Evolutionary conservation across 2,797 vertebrate species (phyloP).

Genomic region (Alca torda): DNA sequence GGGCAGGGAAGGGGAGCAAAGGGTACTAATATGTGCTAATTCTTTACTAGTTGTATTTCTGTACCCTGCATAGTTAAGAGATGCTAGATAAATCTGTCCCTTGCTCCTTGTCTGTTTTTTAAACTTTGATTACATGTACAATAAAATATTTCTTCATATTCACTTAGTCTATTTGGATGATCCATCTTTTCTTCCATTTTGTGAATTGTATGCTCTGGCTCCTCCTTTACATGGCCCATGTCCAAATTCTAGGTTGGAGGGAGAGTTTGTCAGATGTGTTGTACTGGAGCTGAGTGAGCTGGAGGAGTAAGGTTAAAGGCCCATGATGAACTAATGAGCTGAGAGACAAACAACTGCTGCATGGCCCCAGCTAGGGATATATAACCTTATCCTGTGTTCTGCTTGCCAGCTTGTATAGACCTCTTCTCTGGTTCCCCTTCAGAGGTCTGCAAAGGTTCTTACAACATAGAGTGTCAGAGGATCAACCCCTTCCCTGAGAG

Average conservation of each 20-base stretch:
- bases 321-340: neutral
- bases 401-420: neutral
- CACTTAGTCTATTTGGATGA: slow-evolving; percentile 22
- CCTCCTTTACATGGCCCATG: neutral
- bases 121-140: slow-evolving; percentile 70
- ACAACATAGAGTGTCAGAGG: neutral
- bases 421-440: neutral
- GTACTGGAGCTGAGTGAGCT: neutral
- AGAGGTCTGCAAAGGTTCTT: neutral
- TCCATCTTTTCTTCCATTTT: neutral
- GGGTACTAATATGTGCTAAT: slow-evolving; percentile 51
- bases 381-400: neutral
- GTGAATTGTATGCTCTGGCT: neutral
- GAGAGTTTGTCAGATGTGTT: neutral
- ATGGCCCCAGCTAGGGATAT: neutral
- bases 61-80: slow-evolving; percentile 52
- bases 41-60: slow-evolving; percentile 57
- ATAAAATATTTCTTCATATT: slow-evolving; percentile 79
- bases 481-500: neutral
- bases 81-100: slow-evolving; percentile 42
- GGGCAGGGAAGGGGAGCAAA: slow-evolving; percentile 52
- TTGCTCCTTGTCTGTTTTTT: slow-evolving; percentile 64
- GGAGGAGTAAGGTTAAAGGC: neutral
- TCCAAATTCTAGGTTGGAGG: neutral
- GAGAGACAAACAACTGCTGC: neutral